Conservation (phyloP, 2,113 vertebrate species). For the Bos indicus region DNA sequence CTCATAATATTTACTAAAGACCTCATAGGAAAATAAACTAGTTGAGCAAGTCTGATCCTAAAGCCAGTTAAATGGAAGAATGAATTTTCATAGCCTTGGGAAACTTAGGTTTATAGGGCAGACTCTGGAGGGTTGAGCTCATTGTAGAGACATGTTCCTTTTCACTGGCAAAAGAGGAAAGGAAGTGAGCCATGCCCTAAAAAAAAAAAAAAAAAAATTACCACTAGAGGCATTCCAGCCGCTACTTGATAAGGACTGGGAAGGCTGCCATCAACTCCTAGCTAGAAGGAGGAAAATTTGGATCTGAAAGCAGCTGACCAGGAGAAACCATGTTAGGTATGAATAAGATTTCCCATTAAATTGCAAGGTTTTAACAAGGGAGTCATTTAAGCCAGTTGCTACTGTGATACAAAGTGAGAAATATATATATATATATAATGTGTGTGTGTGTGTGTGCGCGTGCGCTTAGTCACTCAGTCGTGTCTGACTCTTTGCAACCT, state of each 20-base stretch:
- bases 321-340: background rate
- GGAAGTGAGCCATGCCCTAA: conserved; percentile 59
- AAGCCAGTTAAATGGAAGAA: background rate
- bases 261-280: conserved; percentile 35
- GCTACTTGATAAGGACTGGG: conserved; percentile 50
- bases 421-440: background rate
- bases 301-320: conserved; percentile 18
- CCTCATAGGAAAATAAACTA: background rate
- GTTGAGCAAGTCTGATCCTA: background rate
- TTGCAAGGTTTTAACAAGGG: background rate
- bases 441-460: rapidly evolving
- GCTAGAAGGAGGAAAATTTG: conserved; percentile 22
- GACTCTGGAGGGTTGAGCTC: conserved; percentile 21
- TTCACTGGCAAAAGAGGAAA: conserved; percentile 44
- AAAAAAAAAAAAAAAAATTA: conserved; percentile 28
- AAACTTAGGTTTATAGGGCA: conserved; percentile 36
- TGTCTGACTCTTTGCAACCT: background rate
- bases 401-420: background rate
- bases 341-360: background rate
- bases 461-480: rapidly evolving
- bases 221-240: conserved; percentile 41
- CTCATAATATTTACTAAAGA: background rate
- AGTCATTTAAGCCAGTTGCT: background rate
- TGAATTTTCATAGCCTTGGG: conserved; percentile 8
- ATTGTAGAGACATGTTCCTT: conserved; percentile 22